Conservation (phyloP, 2,888 invertebrate genomes). For the Dermolepida albohirtum region DNA sequence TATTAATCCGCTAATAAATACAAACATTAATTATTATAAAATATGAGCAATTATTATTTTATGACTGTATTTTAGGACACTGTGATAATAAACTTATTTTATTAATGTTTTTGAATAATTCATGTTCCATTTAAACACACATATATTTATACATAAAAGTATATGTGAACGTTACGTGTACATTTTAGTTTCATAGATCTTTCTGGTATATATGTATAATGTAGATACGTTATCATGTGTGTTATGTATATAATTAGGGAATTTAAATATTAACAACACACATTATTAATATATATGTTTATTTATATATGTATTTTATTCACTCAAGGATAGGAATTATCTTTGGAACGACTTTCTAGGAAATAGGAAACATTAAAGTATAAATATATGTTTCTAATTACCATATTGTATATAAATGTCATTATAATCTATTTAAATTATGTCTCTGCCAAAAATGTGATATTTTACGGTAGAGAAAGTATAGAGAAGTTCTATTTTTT, state of each 20-base stretch:
- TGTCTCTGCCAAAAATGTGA: too few relatives aligned
- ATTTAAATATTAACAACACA: slow-evolving; percentile 2
- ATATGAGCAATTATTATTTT: slow-evolving; percentile 62
- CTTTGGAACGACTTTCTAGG: too few relatives aligned
- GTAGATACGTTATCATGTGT: slow-evolving; percentile 19
- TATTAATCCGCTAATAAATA: slow-evolving; percentile 62
- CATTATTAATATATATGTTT: neutral
- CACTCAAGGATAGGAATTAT: too few relatives aligned
- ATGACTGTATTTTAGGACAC: slow-evolving; percentile 61
- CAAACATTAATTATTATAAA: slow-evolving; percentile 63
- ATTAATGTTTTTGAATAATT: slow-evolving; percentile 57
- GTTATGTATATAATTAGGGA: slow-evolving; percentile 6
- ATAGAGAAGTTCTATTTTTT: too few relatives aligned
- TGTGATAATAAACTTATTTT: slow-evolving; percentile 62
- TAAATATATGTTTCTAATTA: too few relatives aligned
- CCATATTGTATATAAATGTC: too few relatives aligned
- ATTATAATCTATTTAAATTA: too few relatives aligned
- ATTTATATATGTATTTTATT: too few relatives aligned
- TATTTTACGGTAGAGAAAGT: too few relatives aligned
- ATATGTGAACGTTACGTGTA: neutral
- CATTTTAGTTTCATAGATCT: slow-evolving; percentile 22
- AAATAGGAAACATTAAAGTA: too few relatives aligned
- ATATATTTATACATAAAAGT: slow-evolving; percentile 11
- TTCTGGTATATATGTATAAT: slow-evolving; percentile 6
- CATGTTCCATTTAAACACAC: slow-evolving; percentile 46